phyloP scores from a whole-genome alignment of 2,113 vertebrate genomes.

The Chaenogobius annularis region DNA sequence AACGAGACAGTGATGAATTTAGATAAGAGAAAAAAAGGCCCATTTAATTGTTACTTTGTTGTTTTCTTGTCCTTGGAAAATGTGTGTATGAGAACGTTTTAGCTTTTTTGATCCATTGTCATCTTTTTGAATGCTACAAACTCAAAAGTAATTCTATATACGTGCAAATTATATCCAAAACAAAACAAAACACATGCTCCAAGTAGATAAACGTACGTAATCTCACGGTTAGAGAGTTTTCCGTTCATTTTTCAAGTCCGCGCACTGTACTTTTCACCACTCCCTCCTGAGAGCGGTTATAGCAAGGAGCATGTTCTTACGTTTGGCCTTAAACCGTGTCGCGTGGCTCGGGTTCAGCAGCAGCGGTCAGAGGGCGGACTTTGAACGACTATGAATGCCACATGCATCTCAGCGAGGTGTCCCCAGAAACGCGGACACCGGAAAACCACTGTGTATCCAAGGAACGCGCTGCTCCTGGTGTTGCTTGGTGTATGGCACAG shows the following conservation, averaged over 20 bases:
- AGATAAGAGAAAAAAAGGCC: no score
- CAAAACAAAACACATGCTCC: neutral
- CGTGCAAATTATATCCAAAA: neutral
- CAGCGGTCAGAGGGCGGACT: conserved; percentile 54
- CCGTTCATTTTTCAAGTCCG: conserved; percentile 32
- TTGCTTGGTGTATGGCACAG: conserved; percentile 31
- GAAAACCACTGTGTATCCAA: conserved; percentile 28
- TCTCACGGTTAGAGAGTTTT: conserved; percentile 3
- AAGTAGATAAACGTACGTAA: conserved; percentile 3
- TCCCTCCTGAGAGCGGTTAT: conserved; percentile 22
- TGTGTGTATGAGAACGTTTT: no score
- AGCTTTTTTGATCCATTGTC: no score
- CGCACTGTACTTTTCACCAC: conserved; percentile 43
- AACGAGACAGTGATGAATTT: no score
- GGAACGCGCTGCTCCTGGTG: conserved; percentile 46
- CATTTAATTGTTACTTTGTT: no score
- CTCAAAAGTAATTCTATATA: neutral
- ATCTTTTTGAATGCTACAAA: no score
- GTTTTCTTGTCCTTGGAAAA: no score
- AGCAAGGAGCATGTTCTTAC: conserved; percentile 13
- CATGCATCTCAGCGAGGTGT: conserved; percentile 23
- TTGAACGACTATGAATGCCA: conserved; percentile 50
- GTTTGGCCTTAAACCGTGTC: conserved; percentile 11
- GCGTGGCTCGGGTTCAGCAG: conserved; percentile 27
- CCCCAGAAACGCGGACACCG: conserved; percentile 32